phyloP scores from a whole-genome alignment of 1,140 invertebrate species.

The Drosophila orena region DNA sequence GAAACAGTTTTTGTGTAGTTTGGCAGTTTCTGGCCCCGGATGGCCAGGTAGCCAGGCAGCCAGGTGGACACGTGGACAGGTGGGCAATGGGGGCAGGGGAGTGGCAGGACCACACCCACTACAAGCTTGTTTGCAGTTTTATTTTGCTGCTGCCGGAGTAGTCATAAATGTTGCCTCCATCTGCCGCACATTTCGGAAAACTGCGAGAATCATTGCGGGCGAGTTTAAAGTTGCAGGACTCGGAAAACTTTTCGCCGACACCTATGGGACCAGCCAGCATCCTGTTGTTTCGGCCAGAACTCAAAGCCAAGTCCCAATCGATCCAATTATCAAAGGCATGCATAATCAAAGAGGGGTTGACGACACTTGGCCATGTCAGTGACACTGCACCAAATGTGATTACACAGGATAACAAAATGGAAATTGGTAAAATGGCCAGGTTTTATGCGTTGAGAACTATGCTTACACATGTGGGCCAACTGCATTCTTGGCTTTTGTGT shows the following conservation, averaged over 20 bases:
- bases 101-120: constrained; percentile 3
- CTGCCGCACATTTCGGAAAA: constrained; percentile 28
- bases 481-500: constrained; percentile 6
- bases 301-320: constrained; percentile 14
- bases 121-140: constrained; percentile 26
- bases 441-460: neutral
- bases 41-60: constrained; percentile 1
- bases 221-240: constrained; percentile 23
- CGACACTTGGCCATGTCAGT: constrained; percentile 28
- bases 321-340: constrained; percentile 50
- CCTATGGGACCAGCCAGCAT: neutral
- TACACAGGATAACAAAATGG: constrained; percentile 5
- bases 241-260: constrained; percentile 21
- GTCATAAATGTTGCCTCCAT: constrained; percentile 38
- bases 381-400: constrained; percentile 39
- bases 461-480: neutral
- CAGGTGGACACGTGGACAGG: constrained; percentile 3
- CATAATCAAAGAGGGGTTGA: constrained; percentile 45
- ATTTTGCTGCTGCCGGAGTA: constrained; percentile 24
- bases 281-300: neutral
- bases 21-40: constrained; percentile 35
- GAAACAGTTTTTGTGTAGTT: constrained; percentile 60
- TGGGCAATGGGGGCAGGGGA: neutral
- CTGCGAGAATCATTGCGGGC: constrained; percentile 34
- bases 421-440: neutral